A percentile compares a stretch with the other conserved stretches of the same genome.
Evolutionary conservation across 2,113 vertebrate genomes (phyloP).

Genomic region (Thryonomys swinderianus): DNA sequence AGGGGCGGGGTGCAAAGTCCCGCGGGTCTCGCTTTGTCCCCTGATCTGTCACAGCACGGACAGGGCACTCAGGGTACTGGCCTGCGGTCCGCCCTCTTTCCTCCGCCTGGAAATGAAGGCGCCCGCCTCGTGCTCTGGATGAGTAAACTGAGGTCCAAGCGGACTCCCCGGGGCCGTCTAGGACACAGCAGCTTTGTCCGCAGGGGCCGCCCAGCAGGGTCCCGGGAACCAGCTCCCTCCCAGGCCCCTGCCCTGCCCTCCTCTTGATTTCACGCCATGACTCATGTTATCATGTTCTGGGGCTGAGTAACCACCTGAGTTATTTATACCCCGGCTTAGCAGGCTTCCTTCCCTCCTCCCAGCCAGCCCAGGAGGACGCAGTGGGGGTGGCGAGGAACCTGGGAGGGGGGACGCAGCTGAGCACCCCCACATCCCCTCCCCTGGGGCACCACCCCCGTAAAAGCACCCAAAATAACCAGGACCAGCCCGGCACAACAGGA

Average conservation of each 20-base stretch:
- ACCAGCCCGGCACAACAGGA: constrained; percentile 83
- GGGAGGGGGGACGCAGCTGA: constrained; percentile 68
- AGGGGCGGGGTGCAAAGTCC: too few relatives aligned
- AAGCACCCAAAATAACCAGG: constrained; percentile 82
- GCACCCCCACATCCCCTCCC: constrained; percentile 72
- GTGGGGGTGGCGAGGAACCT: constrained; percentile 76
- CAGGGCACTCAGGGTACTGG: background rate
- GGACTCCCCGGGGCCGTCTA: background rate
- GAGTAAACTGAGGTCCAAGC: background rate
- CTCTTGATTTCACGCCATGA: constrained; percentile 85
- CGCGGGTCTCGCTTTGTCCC: background rate
- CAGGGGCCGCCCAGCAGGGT: background rate
- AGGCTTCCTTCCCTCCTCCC: constrained; percentile 86
- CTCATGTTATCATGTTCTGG: constrained; percentile 87
- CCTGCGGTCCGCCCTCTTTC: background rate
- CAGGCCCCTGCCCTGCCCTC: background rate
- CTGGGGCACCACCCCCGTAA: constrained; percentile 69
- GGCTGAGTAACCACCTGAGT: constrained; percentile 90
- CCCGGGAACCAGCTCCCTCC: background rate
- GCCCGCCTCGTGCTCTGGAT: background rate
- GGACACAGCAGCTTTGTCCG: rapidly evolving
- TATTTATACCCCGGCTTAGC: constrained; percentile 88
- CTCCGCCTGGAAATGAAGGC: background rate
- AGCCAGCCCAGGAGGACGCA: constrained; percentile 77
- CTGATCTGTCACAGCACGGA: background rate